phyloP scores from a whole-genome alignment of 1,140 invertebrate genomes.

The Nixonia krombeini region DNA sequence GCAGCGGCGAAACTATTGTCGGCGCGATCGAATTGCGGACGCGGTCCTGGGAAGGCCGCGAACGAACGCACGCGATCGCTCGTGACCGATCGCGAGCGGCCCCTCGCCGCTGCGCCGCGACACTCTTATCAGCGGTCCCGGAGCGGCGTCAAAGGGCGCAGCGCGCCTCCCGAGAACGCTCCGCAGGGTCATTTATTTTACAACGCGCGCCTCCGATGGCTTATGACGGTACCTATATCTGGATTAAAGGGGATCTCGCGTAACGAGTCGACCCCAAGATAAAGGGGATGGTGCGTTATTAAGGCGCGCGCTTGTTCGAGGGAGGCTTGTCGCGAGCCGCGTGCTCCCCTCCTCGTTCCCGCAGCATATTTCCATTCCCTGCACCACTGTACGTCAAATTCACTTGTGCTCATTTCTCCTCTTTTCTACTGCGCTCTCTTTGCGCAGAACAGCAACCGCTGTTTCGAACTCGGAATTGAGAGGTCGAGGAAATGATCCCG shows the following conservation, averaged over 20 bases:
- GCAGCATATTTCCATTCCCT: constrained; percentile 32
- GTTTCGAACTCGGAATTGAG: constrained; percentile 25
- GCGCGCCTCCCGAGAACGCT: not conserved
- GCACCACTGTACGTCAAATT: constrained; percentile 50
- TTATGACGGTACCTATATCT: constrained; percentile 62
- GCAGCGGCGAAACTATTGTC: constrained; percentile 24
- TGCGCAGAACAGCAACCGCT: constrained; percentile 29
- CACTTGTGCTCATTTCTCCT: constrained; percentile 43
- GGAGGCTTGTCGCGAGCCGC: constrained; percentile 18
- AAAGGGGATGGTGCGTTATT: constrained; percentile 67
- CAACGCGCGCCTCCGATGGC: constrained; percentile 41
- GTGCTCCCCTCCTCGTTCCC: constrained; percentile 15
- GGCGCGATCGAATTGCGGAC: not conserved
- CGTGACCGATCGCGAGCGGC: not conserved
- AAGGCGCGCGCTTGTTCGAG: constrained; percentile 46
- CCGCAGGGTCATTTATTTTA: constrained; percentile 39
- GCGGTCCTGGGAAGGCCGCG: not conserved
- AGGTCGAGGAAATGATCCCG: constrained; percentile 16
- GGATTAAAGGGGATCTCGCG: constrained; percentile 65
- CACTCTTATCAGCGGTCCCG: constrained; percentile 2
- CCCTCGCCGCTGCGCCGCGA: not conserved
- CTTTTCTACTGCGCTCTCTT: constrained; percentile 14
- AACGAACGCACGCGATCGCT: not conserved
- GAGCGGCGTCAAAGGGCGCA: constrained; percentile 3
- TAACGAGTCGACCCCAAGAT: constrained; percentile 58